phyloP scores from a whole-genome alignment of 2,888 invertebrate species.

The Gnatocerus cornutus region DNA sequence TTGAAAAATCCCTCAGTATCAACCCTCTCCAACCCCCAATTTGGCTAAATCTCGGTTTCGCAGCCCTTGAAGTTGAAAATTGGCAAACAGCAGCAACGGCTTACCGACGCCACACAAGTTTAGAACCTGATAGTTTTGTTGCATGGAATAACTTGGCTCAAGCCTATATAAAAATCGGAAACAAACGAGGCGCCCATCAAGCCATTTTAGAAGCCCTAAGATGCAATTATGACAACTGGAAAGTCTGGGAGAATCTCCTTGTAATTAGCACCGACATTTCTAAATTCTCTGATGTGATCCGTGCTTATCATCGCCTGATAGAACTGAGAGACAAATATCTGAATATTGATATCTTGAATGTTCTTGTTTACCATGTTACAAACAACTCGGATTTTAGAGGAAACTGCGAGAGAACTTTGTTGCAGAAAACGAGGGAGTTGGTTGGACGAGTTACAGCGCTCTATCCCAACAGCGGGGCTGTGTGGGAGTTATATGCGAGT shows the following conservation, averaged over 20 bases:
- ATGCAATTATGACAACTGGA: conserved; percentile 96
- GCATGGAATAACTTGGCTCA: conserved; percentile 99
- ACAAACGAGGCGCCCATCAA: conserved; percentile 89
- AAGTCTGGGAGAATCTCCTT: conserved; percentile 96
- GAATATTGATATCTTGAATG: conserved; percentile 83
- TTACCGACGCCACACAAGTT: conserved; percentile 88
- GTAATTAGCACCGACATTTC: conserved; percentile 90
- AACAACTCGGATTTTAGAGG: conserved; percentile 76
- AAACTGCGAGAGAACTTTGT: conserved; percentile 69
- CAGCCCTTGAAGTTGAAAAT: conserved; percentile 84
- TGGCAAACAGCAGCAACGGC: conserved; percentile 90
- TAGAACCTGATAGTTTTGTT: conserved; percentile 94
- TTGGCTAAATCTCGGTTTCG: conserved; percentile 90
- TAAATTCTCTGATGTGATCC: conserved; percentile 88
- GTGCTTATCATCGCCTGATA: conserved; percentile 87
- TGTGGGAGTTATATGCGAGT: conserved; percentile 90
- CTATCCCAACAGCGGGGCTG: conserved; percentile 79
- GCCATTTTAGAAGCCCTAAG: conserved; percentile 91
- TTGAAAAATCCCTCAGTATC: conserved; percentile 86
- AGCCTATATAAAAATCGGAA: conserved; percentile 89
- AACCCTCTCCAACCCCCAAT: conserved; percentile 91
- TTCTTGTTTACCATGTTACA: conserved; percentile 81
- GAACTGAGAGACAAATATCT: conserved; percentile 88
- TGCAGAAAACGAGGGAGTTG: conserved; percentile 75
- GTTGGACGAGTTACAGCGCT: conserved; percentile 83